Evolutionary conservation across 2,113 vertebrate species (phyloP), one percentile per base, ranked within the genome.

Genomic region (Meleagris gallopavo): DNA sequence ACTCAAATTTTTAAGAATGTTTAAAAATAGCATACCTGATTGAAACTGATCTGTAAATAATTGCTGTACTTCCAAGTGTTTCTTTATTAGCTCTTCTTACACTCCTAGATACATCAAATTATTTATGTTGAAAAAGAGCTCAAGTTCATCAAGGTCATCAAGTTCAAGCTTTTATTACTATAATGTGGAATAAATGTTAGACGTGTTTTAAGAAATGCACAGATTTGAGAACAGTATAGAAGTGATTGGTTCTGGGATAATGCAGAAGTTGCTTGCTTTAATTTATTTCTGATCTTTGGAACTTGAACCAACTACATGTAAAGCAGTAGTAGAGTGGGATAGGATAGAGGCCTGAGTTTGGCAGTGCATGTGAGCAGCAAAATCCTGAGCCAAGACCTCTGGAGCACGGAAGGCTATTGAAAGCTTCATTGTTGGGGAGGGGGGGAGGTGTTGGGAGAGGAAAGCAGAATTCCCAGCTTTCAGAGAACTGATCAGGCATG

Each of bases 21-120:
- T 95, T 93, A 54, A 88, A 93, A 86, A 83, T 83, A 48, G 29
- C 16, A 65, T 86, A 95, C 83, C 91, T 94, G 65, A 86, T 40
- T 65, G 69, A 93, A 95, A 86, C 21, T 61, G 27, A 86, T 92
- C 62, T 79, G 19, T 92, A 91, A 91, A 71, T 72, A 83, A 58
- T 95, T 93, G 43, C 57, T 66, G 45, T 76, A 8, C 61, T 81
- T 77, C 25, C 5, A 38, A 65, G 27, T 83, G 21, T 73, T 89
- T 91, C 6, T 32, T 62, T 78, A 75, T 78, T 89, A 80, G 43
- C 64, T 64, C 30, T 86, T 55, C 17, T 57, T 57, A 32, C 30
- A 20, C 18, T n/a, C 18, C 10, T n/a, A n/a, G 55, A 58, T 20
- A n/a, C 55, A 58, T 58, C 18, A 16, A n/a, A 58, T n/a, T 32